Evolutionary conservation across 2,797 vertebrate genomes (phyloP), one percentile per base, ranked within the genome.

Genomic region (Xenopus petersii): DNA sequence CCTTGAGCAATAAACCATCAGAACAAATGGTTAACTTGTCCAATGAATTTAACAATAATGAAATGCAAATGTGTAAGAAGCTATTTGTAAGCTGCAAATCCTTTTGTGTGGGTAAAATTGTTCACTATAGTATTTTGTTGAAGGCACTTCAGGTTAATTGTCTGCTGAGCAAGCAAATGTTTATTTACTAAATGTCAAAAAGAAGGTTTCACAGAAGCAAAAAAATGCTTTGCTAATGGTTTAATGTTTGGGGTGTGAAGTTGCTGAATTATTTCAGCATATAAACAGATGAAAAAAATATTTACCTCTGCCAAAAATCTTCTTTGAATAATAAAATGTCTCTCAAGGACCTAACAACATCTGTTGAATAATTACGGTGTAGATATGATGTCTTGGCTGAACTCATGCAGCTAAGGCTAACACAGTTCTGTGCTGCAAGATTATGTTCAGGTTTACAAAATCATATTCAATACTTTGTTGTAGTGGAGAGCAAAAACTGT

Each of bases 401-500:
- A 77, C 79, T 80, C 79, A 67, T 65, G 42, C 79, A 82, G 78
- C 77, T 63, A 73, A 79, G 79, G 76, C 82, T 84, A 79, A 79
- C 67, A 47, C 80, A 78, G 78, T 81, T 84, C 87, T 84, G 79
- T 65, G 74, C 85, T 74, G 81, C 62, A 46, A 81, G 84, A 81
- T 82, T 81, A 81, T 86, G 81, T 84, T 82, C 82, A 4, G 73
- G 81, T 80, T 85, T 85, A 71, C 65, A 82, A 83, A 84, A 86
- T 82, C 84, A 86, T 77, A 80, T 86, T 87, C 86, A 85, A 82
- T 84, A 80, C 86, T 88, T 87, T 83, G 77, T 89, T 88, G 82
- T 84, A 81, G 81, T 88, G 86, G 84, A 84, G 83, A 86, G 87
- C 84, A 84, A 86, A 89, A 84, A 81, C 83, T 87, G 86, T 88